Conservation (phyloP, 2,797 vertebrate species). For the Pangasius larnaudii region DNA sequence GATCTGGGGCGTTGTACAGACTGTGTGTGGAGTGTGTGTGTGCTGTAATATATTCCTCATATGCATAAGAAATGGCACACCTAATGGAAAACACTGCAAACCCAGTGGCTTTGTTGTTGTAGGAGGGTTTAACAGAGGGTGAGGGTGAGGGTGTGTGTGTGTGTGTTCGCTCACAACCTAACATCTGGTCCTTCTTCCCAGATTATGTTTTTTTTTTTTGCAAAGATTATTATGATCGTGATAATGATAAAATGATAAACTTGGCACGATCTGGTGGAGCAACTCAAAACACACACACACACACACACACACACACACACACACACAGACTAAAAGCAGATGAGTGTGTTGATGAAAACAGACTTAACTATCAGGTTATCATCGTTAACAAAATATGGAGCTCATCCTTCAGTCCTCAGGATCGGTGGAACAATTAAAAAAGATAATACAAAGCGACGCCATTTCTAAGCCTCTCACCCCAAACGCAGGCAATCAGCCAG, state of each 20-base stretch:
- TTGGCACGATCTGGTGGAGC: not conserved
- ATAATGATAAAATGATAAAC: not conserved
- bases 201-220: not conserved
- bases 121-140: not conserved
- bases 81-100: constrained; percentile 11
- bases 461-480: not conserved
- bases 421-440: not conserved
- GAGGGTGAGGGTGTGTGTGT: not conserved
- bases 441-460: not conserved
- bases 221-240: not conserved
- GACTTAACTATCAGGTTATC: not conserved
- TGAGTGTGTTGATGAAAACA: not conserved
- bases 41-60: not conserved
- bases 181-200: not conserved
- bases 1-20: not conserved
- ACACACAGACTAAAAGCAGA: not conserved
- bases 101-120: not conserved
- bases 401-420: not conserved
- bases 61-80: not conserved
- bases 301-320: not conserved
- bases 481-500: not conserved
- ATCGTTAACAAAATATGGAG: not conserved
- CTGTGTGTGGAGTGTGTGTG: not conserved
- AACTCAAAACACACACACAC: not conserved
- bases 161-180: not conserved